A percentile compares a stretch with the other conserved stretches of the same genome.
phyloP scores from a whole-genome alignment of 1,140 invertebrate species.

The Cotesia chilonis region DNA sequence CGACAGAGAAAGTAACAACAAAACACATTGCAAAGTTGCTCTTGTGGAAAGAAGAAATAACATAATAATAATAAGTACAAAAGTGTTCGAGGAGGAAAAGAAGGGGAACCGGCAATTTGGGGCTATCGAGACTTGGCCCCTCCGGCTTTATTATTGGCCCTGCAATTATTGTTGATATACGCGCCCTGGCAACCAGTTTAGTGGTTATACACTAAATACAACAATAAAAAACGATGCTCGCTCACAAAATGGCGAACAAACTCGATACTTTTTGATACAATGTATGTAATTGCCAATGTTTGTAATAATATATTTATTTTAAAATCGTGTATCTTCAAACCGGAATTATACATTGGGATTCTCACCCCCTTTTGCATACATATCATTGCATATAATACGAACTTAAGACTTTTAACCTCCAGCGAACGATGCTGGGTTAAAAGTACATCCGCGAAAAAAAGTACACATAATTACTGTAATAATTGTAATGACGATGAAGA shows the following conservation, averaged over 20 bases:
- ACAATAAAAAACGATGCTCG: constrained; percentile 46
- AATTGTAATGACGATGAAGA: too few relatives aligned
- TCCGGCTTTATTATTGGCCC: constrained; percentile 65
- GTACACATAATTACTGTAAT: too few relatives aligned
- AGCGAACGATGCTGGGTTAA: too few relatives aligned
- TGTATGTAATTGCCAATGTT: neutral
- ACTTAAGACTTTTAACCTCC: too few relatives aligned
- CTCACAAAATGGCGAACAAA: constrained; percentile 48
- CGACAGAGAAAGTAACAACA: constrained; percentile 35
- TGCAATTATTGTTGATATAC: constrained; percentile 66
- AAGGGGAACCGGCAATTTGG: constrained; percentile 61
- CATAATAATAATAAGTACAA: too few relatives aligned
- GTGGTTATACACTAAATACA: constrained; percentile 53
- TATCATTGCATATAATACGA: too few relatives aligned
- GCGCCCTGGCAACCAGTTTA: constrained; percentile 54
- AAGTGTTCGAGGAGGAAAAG: constrained; percentile 2
- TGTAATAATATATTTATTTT: neutral
- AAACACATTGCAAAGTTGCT: constrained; percentile 32
- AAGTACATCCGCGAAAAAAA: too few relatives aligned
- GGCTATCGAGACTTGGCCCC: constrained; percentile 58
- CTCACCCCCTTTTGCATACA: too few relatives aligned
- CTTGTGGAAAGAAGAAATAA: too few relatives aligned
- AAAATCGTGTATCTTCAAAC: neutral
- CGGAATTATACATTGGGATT: too few relatives aligned
- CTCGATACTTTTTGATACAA: neutral